A percentile compares a stretch with the other conserved stretches of the same genome.
These are phyloP conservation scores for Poeciliopsis turneri DNA, from an alignment of 2,797 vertebrate species.

Conservation along the genomic window DNA sequence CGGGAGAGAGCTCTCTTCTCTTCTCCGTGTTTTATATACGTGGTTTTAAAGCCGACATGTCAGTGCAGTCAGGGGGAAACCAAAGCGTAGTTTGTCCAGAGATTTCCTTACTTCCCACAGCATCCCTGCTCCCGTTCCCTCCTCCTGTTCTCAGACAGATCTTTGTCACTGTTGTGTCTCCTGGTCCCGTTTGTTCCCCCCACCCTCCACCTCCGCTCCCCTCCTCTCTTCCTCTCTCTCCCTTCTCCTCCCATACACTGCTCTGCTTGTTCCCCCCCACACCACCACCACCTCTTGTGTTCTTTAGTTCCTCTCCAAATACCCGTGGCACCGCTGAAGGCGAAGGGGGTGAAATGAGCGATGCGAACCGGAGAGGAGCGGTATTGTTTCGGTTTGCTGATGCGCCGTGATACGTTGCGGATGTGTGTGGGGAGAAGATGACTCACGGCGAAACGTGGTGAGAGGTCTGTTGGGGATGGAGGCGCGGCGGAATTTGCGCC, in stretches of 20 bases:
- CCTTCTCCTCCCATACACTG: slow-evolving; percentile 12
- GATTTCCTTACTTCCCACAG: neutral
- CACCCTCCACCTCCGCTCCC: no score
- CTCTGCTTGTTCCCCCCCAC: slow-evolving; percentile 19
- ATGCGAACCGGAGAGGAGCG: slow-evolving; percentile 38
- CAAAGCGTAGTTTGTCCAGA: neutral
- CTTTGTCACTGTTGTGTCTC: slow-evolving; percentile 25
- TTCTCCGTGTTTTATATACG: neutral
- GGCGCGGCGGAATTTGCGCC: slow-evolving; percentile 20
- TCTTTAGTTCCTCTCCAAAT: slow-evolving; percentile 16
- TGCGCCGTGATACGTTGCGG: slow-evolving; percentile 70
- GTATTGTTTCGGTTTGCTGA: slow-evolving; percentile 57
- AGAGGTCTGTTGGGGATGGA: slow-evolving; percentile 18
- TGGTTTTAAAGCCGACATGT: neutral
- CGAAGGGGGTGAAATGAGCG: slow-evolving; percentile 28
- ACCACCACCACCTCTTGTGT: neutral
- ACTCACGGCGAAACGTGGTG: slow-evolving; percentile 33
- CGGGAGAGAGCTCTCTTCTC: neutral
- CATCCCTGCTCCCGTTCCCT: slow-evolving; percentile 10
- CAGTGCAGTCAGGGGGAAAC: neutral
- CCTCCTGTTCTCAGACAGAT: slow-evolving; percentile 21
- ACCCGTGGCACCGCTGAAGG: slow-evolving; percentile 14
- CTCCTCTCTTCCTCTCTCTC: no score
- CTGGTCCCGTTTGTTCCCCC: slow-evolving; percentile 18
- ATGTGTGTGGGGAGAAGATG: slow-evolving; percentile 29